These are phyloP conservation scores for Sebastes hubbsi DNA, from an alignment of 2,797 vertebrate species.

Conservation along the genomic window DNA sequence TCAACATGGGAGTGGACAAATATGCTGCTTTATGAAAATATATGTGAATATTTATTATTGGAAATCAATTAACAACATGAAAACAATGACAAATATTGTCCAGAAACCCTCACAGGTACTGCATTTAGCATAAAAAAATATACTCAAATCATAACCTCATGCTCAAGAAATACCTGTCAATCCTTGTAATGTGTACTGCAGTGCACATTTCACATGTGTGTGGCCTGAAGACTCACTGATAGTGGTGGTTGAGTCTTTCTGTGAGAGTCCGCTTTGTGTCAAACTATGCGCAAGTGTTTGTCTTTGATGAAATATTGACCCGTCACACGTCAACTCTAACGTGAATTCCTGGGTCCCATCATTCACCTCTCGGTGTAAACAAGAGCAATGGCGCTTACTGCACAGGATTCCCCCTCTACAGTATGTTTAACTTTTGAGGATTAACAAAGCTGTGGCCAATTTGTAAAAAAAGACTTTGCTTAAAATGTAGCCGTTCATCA, in stretches of 20 bases:
- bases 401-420: background rate
- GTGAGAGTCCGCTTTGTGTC: conserved; percentile 53
- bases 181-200: background rate
- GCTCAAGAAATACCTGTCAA: conserved; percentile 21
- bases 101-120: too few relatives aligned
- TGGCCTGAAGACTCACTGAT: conserved; percentile 31
- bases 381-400: background rate
- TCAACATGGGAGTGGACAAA: too few relatives aligned
- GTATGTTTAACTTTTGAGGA: background rate
- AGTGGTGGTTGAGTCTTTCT: conserved; percentile 39
- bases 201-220: conserved; percentile 44
- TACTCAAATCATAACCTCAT: background rate
- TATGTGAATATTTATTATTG: too few relatives aligned
- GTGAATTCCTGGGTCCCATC: conserved; percentile 9
- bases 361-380: background rate
- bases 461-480: background rate
- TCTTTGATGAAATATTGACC: conserved; percentile 22
- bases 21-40: too few relatives aligned
- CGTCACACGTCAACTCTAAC: conserved; percentile 31
- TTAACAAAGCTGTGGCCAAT: background rate
- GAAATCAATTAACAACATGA: too few relatives aligned
- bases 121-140: too few relatives aligned
- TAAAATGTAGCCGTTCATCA: background rate
- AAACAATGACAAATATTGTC: too few relatives aligned
- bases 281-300: conserved; percentile 30